Percentiles rank a stretch among this genome's conserved stretches.
Evolutionary conservation across 2,113 vertebrate species (phyloP).

Genomic region (Grallaria varia): DNA sequence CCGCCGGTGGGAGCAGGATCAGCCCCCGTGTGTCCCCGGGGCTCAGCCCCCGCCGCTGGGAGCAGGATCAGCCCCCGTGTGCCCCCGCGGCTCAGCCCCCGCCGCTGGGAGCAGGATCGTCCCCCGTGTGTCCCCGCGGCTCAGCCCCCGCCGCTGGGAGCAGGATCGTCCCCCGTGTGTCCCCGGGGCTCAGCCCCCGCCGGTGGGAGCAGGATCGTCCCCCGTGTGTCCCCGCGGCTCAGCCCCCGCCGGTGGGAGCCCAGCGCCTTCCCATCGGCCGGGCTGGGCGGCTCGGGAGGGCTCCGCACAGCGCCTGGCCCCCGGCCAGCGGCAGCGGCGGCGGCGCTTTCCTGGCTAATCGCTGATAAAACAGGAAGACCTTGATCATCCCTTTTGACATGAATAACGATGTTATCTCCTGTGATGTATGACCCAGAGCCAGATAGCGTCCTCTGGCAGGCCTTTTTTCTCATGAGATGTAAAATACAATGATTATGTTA

Average conservation of each 20-base stretch:
- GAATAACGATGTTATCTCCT: slow-evolving; percentile 75
- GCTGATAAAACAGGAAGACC: slow-evolving; percentile 76
- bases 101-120: background rate
- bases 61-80: background rate
- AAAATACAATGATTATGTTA: slow-evolving; percentile 76
- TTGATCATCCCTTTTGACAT: slow-evolving; percentile 77
- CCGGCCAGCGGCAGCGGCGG: slow-evolving; percentile 63
- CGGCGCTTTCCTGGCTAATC: slow-evolving; percentile 71
- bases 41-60: background rate
- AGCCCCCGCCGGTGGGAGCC: background rate
- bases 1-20: background rate
- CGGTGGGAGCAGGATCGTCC: background rate
- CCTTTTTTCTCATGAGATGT: slow-evolving; percentile 71
- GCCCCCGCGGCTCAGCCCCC: too few relatives aligned
- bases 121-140: background rate
- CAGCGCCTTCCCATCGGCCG: background rate
- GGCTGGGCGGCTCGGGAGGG: too few relatives aligned
- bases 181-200: too few relatives aligned
- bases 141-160: background rate
- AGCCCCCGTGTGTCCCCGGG: background rate
- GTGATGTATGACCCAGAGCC: slow-evolving; percentile 74
- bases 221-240: background rate
- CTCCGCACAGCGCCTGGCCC: slow-evolving; percentile 32
- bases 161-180: background rate
- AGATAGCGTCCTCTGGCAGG: slow-evolving; percentile 74